phyloP scores from a whole-genome alignment of 1,140 invertebrate genomes.

The Dendroctonus valens region DNA sequence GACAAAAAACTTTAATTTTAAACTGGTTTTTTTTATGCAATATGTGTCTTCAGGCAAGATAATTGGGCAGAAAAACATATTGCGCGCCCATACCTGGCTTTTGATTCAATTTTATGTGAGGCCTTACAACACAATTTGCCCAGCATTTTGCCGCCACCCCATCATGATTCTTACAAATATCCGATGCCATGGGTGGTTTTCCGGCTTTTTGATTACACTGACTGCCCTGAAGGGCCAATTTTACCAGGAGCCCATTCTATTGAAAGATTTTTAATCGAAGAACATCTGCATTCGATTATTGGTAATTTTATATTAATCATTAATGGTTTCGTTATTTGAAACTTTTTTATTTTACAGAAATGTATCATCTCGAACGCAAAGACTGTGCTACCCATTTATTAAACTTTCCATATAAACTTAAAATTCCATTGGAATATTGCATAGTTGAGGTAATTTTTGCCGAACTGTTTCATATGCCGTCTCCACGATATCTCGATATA shows the following conservation, averaged over 20 bases:
- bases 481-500: slow-evolving; percentile 84
- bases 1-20: not conserved
- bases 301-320: slow-evolving; percentile 12
- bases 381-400: slow-evolving; percentile 92
- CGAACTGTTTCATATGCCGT: slow-evolving; percentile 91
- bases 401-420: slow-evolving; percentile 88
- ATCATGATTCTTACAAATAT: slow-evolving; percentile 85
- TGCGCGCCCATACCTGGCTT: slow-evolving; percentile 89
- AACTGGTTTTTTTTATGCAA: not conserved
- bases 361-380: slow-evolving; percentile 86
- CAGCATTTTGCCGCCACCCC: slow-evolving; percentile 81
- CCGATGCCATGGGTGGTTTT: slow-evolving; percentile 89
- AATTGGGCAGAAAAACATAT: slow-evolving; percentile 99
- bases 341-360: slow-evolving; percentile 55
- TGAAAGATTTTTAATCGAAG: slow-evolving; percentile 96
- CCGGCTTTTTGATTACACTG: slow-evolving; percentile 97
- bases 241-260: slow-evolving; percentile 96
- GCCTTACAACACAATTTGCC: slow-evolving; percentile 95
- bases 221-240: slow-evolving; percentile 90
- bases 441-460: slow-evolving; percentile 97
- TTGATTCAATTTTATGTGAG: slow-evolving; percentile 93
- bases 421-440: slow-evolving; percentile 96
- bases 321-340: not conserved
- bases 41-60: slow-evolving; percentile 63
- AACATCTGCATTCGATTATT: slow-evolving; percentile 93